These are phyloP conservation scores for Pelmatolapia mariae DNA, from an alignment of 2,113 vertebrate genomes.

Conservation along the genomic window DNA sequence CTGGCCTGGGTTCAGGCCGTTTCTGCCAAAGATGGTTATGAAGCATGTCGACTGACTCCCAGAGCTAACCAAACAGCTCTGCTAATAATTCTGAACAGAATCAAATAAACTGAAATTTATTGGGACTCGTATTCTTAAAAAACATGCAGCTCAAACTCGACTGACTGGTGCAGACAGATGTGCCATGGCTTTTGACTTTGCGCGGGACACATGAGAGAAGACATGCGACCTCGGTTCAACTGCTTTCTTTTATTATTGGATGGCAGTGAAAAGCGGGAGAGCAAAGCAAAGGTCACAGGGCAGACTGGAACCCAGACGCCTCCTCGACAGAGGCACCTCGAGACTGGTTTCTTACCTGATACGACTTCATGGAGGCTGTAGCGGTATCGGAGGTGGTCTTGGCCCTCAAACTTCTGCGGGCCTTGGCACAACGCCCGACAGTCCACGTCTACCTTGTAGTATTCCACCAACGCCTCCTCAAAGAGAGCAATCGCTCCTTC, in stretches of 20 bases:
- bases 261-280: neutral
- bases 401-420: constrained; percentile 82
- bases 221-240: neutral
- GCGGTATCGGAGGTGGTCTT: constrained; percentile 79
- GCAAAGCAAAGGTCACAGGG: neutral
- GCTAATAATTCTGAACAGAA: neutral
- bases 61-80: neutral
- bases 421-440: constrained; percentile 87
- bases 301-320: neutral
- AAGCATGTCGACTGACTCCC: neutral
- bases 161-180: neutral
- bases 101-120: neutral
- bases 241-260: neutral
- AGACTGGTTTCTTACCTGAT: constrained; percentile 76
- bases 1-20: neutral
- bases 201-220: neutral
- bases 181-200: neutral
- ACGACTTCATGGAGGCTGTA: constrained; percentile 86
- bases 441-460: constrained; percentile 80
- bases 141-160: neutral
- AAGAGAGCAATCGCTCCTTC: constrained; percentile 73
- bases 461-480: constrained; percentile 83
- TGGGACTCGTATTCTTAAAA: neutral
- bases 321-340: neutral
- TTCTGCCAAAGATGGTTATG: neutral